Percentiles rank a stretch among this genome's conserved stretches.
Conservation (phyloP, 2,113 vertebrate species). For the Sigmodon hispidus region DNA sequence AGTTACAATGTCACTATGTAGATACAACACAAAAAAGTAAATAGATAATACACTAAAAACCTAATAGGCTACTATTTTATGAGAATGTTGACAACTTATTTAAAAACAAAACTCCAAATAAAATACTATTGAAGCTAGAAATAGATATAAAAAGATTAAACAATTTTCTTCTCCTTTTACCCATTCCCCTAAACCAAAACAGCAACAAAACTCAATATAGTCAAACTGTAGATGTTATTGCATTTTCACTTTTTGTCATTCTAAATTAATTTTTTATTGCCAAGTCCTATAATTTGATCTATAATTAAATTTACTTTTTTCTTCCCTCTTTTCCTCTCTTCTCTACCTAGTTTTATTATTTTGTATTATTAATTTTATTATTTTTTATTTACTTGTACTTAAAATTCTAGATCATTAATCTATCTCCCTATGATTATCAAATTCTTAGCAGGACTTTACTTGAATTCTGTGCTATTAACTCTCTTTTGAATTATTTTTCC, state of each 20-base stretch:
- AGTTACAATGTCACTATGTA: not conserved
- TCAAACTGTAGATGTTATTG: not conserved
- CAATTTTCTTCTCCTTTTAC: not conserved
- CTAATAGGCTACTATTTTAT: not conserved
- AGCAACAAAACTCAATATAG: not conserved
- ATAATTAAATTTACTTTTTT: not conserved
- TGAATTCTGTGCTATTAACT: not conserved
- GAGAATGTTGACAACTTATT: not conserved
- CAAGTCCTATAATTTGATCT: not conserved
- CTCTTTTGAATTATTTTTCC: not conserved
- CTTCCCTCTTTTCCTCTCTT: not conserved
- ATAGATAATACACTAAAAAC: not conserved
- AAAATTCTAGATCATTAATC: not conserved
- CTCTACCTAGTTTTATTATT: not conserved
- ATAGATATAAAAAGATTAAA: not conserved
- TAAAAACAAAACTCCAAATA: not conserved
- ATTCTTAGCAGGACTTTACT: not conserved
- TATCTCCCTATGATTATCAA: not conserved
- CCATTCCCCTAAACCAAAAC: not conserved
- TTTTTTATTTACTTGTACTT: not conserved
- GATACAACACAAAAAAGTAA: not conserved
- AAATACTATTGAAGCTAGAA: not conserved
- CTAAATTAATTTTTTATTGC: not conserved
- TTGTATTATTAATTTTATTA: not conserved
- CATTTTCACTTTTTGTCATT: not conserved